Evolutionary conservation across 2,113 vertebrate species (phyloP).

Genomic region (Garra rufa): DNA sequence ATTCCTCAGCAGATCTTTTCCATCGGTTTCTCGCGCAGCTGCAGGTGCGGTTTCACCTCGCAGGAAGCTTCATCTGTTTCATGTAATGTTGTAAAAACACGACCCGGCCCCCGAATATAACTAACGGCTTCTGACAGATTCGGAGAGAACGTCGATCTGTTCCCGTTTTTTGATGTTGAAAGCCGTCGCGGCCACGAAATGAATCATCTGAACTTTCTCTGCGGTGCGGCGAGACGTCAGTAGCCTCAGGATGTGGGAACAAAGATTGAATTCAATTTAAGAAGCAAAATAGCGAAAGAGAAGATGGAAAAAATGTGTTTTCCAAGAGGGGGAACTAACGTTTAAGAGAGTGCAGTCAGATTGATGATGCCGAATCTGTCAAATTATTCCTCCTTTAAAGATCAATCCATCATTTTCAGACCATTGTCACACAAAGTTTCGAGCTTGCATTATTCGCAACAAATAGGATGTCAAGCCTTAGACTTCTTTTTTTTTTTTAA

Average conservation of each 20-base stretch:
- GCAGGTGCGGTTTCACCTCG: slow-evolving; percentile 6
- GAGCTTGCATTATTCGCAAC: background rate
- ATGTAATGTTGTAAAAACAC: slow-evolving; percentile 21
- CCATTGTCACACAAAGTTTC: no score
- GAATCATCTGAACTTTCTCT: background rate
- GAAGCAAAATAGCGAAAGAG: background rate
- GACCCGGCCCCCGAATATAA: background rate
- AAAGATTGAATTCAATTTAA: background rate
- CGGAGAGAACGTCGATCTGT: background rate
- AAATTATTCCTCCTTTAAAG: slow-evolving; percentile 17
- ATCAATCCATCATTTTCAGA: slow-evolving; percentile 41
- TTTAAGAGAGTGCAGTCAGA: slow-evolving; percentile 25
- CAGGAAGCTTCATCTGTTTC: background rate
- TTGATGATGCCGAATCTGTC: background rate
- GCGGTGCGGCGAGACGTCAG: background rate
- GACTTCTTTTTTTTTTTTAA: background rate
- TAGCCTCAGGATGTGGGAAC: slow-evolving; percentile 15
- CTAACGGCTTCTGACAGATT: background rate
- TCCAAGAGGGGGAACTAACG: no score
- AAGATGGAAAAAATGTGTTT: background rate
- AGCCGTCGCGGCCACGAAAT: background rate
- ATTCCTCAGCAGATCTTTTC: slow-evolving; percentile 11
- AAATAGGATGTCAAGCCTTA: background rate
- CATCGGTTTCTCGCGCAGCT: background rate
- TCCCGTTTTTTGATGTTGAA: background rate